Evolutionary conservation across 2,113 vertebrate species (phyloP).

Genomic region (Mus pahari): DNA sequence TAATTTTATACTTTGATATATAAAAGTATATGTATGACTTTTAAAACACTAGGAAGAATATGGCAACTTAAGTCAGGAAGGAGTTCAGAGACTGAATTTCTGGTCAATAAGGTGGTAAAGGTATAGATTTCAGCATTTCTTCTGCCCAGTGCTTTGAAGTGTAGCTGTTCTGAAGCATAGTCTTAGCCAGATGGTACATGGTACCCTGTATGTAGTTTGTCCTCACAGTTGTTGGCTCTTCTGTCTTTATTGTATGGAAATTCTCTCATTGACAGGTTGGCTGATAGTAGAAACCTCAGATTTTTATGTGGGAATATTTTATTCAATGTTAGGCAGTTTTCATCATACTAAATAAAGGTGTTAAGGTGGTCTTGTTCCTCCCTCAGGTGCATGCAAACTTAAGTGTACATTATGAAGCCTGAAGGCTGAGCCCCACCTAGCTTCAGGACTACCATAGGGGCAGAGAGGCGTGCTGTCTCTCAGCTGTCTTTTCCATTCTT

Average conservation of each 20-base stretch:
- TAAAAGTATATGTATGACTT: neutral
- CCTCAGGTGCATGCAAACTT: neutral
- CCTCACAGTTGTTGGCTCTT: neutral
- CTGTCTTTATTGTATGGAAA: neutral
- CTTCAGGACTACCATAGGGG: neutral
- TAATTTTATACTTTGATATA: slow-evolving; percentile 20
- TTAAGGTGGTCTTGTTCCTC: neutral
- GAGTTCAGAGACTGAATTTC: slow-evolving; percentile 54
- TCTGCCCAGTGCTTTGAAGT: neutral
- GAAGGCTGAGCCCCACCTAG: slow-evolving; percentile 25
- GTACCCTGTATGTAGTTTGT: neutral
- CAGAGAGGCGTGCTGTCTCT: neutral
- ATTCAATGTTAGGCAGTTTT: neutral
- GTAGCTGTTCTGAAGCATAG: neutral
- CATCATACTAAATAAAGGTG: slow-evolving; percentile 11
- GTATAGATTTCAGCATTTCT: slow-evolving; percentile 35
- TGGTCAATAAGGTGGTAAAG: neutral
- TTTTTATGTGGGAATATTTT: slow-evolving; percentile 31
- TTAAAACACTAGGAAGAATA: slow-evolving; percentile 67
- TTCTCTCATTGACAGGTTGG: neutral
- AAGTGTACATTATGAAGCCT: slow-evolving; percentile 31
- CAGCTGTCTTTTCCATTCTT: neutral
- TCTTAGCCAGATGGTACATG: neutral
- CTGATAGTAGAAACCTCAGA: neutral
- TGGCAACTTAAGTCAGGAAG: slow-evolving; percentile 47